Evolutionary conservation across 2,113 vertebrate genomes (phyloP).

Genomic region (Triplophysa rosa): DNA sequence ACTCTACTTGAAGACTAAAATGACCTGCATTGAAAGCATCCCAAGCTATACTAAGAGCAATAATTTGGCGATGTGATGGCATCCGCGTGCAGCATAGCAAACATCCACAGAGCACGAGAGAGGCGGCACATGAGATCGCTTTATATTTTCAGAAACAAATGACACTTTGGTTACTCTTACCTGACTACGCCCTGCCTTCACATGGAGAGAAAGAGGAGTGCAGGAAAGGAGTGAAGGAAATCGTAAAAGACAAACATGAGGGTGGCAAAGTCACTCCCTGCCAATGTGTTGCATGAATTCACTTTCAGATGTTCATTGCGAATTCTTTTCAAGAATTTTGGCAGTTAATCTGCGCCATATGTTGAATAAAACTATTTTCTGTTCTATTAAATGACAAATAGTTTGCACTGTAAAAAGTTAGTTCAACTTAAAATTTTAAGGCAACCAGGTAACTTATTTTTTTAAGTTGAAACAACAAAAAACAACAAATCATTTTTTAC

Average conservation of each 20-base stretch:
- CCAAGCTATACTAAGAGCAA: constrained; percentile 7
- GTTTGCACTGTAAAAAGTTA: too few relatives aligned
- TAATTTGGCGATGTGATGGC: neutral
- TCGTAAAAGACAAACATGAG: constrained; percentile 63
- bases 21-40: neutral
- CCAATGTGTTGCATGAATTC: neutral
- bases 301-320: neutral
- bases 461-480: too few relatives aligned
- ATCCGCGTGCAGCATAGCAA: neutral
- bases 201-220: constrained; percentile 76
- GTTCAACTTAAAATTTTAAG: too few relatives aligned
- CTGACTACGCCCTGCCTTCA: constrained; percentile 97
- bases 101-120: constrained; percentile 31
- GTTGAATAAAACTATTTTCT: too few relatives aligned
- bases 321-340: too few relatives aligned
- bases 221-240: constrained; percentile 74
- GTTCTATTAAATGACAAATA: too few relatives aligned
- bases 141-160: constrained; percentile 19
- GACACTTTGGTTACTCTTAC: constrained; percentile 75
- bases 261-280: constrained; percentile 38
- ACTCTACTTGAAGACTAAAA: constrained; percentile 16
- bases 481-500: too few relatives aligned
- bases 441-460: too few relatives aligned
- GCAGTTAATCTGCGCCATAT: too few relatives aligned
- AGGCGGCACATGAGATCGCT: neutral